Evolutionary conservation across 2,113 vertebrate genomes (phyloP).

Genomic region (Raja brachyura): DNA sequence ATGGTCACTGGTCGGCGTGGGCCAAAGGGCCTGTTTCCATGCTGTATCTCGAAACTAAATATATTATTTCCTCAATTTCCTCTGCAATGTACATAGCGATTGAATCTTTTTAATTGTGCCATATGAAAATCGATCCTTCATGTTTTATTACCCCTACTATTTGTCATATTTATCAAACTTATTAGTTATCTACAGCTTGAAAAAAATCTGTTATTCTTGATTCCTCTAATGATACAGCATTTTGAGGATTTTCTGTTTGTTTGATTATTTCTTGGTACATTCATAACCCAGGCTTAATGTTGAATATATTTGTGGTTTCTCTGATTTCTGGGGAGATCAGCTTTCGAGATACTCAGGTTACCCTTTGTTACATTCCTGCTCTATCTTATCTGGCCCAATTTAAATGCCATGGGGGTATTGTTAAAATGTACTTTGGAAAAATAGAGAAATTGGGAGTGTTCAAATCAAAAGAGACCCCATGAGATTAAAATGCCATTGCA

Average conservation of each 20-base stretch:
- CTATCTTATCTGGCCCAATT: background rate
- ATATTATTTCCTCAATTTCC: too few relatives aligned
- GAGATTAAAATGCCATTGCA: background rate
- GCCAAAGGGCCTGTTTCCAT: too few relatives aligned
- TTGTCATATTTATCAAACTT: background rate
- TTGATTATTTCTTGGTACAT: background rate
- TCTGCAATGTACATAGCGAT: too few relatives aligned
- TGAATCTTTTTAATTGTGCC: background rate
- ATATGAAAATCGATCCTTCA: background rate
- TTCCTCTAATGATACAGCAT: background rate
- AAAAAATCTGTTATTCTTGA: background rate
- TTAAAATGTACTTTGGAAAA: background rate
- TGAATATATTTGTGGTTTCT: background rate
- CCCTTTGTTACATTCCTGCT: background rate
- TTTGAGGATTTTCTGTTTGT: background rate
- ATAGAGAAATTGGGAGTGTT: background rate
- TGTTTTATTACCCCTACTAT: background rate
- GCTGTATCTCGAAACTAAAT: too few relatives aligned
- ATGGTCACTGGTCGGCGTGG: too few relatives aligned
- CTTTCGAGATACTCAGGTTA: background rate
- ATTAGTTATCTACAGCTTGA: background rate
- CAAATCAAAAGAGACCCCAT: background rate
- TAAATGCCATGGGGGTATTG: background rate
- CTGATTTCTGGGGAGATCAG: background rate
- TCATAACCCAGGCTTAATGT: background rate